phyloP scores from a whole-genome alignment of 2,888 invertebrate genomes.

The Petrolisthes manimaculis region DNA sequence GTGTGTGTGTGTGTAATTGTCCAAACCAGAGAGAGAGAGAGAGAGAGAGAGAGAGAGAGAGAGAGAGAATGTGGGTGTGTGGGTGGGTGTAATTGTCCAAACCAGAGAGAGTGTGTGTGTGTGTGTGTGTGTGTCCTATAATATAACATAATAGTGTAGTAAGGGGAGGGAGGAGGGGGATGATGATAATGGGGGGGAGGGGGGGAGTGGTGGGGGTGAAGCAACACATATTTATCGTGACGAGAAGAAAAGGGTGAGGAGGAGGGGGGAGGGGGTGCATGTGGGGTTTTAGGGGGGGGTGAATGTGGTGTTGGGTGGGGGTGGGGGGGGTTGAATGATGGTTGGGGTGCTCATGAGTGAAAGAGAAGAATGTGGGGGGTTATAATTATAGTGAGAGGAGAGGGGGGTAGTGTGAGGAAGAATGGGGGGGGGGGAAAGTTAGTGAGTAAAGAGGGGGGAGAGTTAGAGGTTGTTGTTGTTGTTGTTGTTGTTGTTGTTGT shows the following conservation, averaged over 20 bases:
- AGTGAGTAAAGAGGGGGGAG: neutral
- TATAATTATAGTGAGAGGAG: neutral
- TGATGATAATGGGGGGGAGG: neutral
- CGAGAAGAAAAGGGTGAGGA: no score
- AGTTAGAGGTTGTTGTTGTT: neutral
- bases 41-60: no score
- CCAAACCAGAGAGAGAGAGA: neutral
- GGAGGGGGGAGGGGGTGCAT: neutral
- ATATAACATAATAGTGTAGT: neutral
- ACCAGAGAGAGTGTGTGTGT: neutral
- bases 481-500: no score
- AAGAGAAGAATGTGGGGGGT: neutral
- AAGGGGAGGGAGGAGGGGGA: neutral
- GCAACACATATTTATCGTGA: neutral
- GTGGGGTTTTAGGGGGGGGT: neutral
- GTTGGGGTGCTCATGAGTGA: neutral
- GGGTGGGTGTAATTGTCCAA: neutral
- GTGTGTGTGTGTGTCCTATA: neutral
- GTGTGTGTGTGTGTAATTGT: neutral
- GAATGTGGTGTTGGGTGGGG: no score
- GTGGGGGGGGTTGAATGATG: neutral
- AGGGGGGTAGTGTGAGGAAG: neutral
- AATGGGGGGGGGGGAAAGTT: neutral
- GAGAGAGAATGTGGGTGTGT: neutral
- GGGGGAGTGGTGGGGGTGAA: no score